Evolutionary conservation across 64 coral and sea anemone genomes (phyloP), one percentile per base, ranked within the genome.

Genomic region (Trachythela sp.): DNA sequence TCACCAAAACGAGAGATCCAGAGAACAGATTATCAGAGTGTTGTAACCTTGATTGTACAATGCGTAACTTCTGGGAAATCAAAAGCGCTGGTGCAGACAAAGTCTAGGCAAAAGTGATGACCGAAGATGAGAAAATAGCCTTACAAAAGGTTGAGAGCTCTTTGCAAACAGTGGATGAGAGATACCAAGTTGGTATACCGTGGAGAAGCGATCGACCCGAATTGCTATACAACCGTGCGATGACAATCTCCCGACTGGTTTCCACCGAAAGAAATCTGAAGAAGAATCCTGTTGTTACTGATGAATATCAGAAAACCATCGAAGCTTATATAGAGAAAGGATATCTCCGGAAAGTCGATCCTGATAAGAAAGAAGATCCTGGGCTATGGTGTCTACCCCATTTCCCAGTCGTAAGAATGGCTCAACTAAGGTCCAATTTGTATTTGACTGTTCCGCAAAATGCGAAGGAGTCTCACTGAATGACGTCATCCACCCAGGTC

Each of bases 21-120:
- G 17, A 20, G 15, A 18, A 30, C 13, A 80, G n/a, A n/a, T n/a
- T n/a, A n/a, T n/a, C n/a, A n/a, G n/a, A 80, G 33, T 80, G 75
- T 40, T 80, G 75, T 35, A 22, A 80, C 10, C 33, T 80, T 10
- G 75, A 80, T 80, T 29, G 34, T 9, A 80, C 75, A 0, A 11
- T 80, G 1, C 31, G 37, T n/a, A 80, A 29, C 70, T 91, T 91
- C 64, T 87, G 90, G 90, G 84, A 91, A 48, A 83, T 91, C 2
- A 59, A 91, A 29, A 80, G 43, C 9, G 41, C 10, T n/a, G 67
- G 84, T 13, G 34, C 68, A n/a, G 39, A 80, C n/a, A n/a, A n/a
- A n/a, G n/a, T 6, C 1, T 20, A 20, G 8, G 36, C 17, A 27
- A 68, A 49, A 15, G 60, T 87, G 5, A 33, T 77, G 8, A 86